Base-by-base conservation (phyloP, 2,888 invertebrate species). In the Rambutsinella grinnellia region DNA sequence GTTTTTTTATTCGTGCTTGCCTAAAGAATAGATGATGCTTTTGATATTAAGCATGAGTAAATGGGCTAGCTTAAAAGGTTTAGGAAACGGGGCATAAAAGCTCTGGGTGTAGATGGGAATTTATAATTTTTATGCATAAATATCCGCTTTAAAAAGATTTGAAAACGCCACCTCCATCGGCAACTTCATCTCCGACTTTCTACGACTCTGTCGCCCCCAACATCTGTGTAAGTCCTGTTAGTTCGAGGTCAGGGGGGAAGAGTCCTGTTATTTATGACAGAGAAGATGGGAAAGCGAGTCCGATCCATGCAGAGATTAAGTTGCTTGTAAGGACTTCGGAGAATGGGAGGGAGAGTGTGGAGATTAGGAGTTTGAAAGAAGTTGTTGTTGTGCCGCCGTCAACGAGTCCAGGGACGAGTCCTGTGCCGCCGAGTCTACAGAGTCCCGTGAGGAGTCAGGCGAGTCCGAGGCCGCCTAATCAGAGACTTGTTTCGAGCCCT, bases 281-380 rank as follows among this genome's bases (percentile, higher is more conserved):
- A 10, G 61, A 68, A 24, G 78, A 78, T 61, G 83, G 83, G 60
- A 83, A 81, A 46, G 79, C 75, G 10, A 82, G 83, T 78, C 83
- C 83, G n/a, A 83, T 83, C 71, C 70, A 88, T 84, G 89, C 89
- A 17, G 89, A 89, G 83, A 87, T 89, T 10, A 89, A 89, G 82
- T 84, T 89, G 6, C 84, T 89, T 66, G 89, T 89, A 1, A 88
- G 88, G 85, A 88, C 89, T 1, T 85, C 86, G 15, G 88, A 88
- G 62, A 84, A 85, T 80, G 89, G 89, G 5, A 87, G 87, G 82
- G 88, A 89, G 82, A 87, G 87, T 58, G 88, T 89, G 57, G 89
- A 89, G 85, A 88, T 89, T 54, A 84, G 88, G 72, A 89, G 88
- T 86, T 85, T 85, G 85, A 81, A 86, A 85, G 85, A 86, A 63